These are phyloP conservation scores for Intellagama lesueurii DNA, from an alignment of 2,797 vertebrate species.

Conservation along the genomic window DNA sequence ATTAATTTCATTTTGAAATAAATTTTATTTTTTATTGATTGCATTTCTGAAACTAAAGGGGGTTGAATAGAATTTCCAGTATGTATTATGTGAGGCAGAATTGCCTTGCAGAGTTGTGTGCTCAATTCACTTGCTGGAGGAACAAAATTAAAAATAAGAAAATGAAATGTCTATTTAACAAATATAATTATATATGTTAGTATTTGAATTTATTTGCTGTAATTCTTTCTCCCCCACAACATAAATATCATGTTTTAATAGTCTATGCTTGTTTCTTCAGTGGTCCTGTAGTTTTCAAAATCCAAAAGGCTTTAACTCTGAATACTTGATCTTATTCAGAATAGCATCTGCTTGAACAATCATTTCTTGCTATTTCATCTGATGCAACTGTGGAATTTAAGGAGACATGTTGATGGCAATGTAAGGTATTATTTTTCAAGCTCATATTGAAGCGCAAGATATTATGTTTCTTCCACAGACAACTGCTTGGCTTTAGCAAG, in stretches of 20 bases:
- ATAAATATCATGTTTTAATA: background rate
- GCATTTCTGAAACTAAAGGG: background rate
- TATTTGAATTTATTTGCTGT: background rate
- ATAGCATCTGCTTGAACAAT: background rate
- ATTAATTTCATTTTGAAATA: too few species aligned
- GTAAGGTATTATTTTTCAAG: background rate
- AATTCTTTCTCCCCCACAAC: background rate
- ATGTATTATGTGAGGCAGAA: background rate
- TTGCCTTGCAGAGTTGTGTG: background rate
- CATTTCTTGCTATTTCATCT: background rate
- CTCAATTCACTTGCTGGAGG: background rate
- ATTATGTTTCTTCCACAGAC: background rate
- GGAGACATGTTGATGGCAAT: background rate
- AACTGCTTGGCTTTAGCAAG: background rate
- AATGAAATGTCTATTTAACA: background rate
- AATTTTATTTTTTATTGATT: too few species aligned
- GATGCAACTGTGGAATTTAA: background rate
- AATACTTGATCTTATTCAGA: background rate
- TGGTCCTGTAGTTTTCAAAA: background rate
- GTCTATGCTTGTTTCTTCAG: background rate
- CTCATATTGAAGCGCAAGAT: background rate
- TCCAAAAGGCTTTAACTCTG: background rate
- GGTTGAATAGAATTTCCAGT: background rate
- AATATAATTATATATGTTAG: background rate
- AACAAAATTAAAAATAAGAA: background rate